A percentile compares a stretch with the other conserved stretches of the same genome.
Evolutionary conservation across 2,797 vertebrate genomes (phyloP).

Genomic region (Protonibea diacanthus): DNA sequence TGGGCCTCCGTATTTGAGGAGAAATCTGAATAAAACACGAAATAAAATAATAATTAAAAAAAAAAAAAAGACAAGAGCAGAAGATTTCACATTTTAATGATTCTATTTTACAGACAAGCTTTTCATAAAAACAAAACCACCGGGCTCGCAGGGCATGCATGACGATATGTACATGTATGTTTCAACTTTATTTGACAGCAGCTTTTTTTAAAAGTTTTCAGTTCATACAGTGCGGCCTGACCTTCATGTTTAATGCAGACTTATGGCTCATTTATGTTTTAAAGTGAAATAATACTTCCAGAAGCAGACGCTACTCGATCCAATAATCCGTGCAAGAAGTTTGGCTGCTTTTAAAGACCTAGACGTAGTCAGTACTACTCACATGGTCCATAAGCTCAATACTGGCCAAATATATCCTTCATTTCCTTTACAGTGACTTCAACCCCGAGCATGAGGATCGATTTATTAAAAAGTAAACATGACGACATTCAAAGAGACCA

Average conservation of each 20-base stretch:
- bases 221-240: slow-evolving; percentile 11
- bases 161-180: slow-evolving; percentile 23
- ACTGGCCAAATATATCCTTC: slow-evolving; percentile 23
- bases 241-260: not conserved
- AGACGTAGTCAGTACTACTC: slow-evolving; percentile 17
- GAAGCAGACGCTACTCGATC: not conserved
- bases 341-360: not conserved
- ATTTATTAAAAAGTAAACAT: slow-evolving; percentile 46
- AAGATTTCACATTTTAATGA: slow-evolving; percentile 68
- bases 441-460: not conserved
- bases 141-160: slow-evolving; percentile 55
- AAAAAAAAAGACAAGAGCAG: not conserved
- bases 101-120: slow-evolving; percentile 53
- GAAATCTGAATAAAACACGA: not conserved
- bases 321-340: slow-evolving; percentile 3
- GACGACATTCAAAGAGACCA: not conserved
- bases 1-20: not conserved
- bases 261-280: slow-evolving; percentile 22
- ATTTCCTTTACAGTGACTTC: slow-evolving; percentile 36
- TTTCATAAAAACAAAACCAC: slow-evolving; percentile 43
- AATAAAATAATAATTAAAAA: no score
- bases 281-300: not conserved
- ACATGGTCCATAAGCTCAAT: not conserved
- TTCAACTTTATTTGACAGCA: slow-evolving; percentile 4
- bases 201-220: slow-evolving; percentile 17